Conservation (phyloP, 2,113 vertebrate genomes). For the Calidris pygmaea region DNA sequence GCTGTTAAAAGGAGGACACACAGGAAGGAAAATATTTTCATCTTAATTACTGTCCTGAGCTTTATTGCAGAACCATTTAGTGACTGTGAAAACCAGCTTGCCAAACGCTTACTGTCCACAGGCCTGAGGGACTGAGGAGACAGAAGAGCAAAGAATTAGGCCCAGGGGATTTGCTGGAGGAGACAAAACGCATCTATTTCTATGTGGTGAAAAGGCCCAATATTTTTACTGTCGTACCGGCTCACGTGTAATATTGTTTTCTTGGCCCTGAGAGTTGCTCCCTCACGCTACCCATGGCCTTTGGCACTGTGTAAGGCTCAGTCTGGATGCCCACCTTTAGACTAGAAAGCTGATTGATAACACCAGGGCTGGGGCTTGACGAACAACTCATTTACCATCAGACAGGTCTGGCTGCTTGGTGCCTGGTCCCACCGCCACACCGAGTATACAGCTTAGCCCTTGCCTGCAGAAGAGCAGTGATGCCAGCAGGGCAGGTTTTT, state of each 20-base stretch:
- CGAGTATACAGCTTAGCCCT: too few species aligned
- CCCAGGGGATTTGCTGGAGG: neutral
- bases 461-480: neutral
- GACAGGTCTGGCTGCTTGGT: neutral
- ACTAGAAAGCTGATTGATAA: neutral
- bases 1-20: neutral
- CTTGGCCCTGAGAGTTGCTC: neutral
- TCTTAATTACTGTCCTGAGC: neutral
- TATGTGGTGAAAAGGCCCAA: neutral
- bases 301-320: neutral
- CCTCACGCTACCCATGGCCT: neutral
- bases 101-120: neutral
- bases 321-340: neutral
- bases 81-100: neutral
- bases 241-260: neutral
- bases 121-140: neutral
- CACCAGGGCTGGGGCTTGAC: rapidly evolving
- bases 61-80: neutral
- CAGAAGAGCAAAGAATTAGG: neutral
- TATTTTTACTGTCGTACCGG: neutral
- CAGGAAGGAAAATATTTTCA: neutral
- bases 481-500: neutral
- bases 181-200: neutral
- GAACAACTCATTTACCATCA: neutral
- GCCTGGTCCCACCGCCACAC: neutral